phyloP scores from a whole-genome alignment of 2,113 vertebrate genomes.

The Antechinus stuartii region DNA sequence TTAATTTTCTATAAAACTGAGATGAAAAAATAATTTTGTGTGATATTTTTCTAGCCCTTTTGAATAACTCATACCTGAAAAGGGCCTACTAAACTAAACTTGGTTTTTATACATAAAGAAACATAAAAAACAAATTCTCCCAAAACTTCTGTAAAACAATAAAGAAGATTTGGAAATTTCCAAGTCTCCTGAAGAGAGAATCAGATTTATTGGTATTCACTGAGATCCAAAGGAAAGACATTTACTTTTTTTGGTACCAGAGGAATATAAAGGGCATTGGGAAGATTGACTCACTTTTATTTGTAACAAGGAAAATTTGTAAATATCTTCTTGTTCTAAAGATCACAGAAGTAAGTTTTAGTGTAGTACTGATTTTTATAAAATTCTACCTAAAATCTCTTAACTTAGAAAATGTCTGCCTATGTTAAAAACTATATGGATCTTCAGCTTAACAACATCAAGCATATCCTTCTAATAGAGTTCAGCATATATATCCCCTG shows the following conservation, averaged over 20 bases:
- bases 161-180: slow-evolving; percentile 30
- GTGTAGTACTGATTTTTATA: neutral
- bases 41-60: neutral
- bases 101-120: neutral
- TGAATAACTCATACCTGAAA: slow-evolving; percentile 44
- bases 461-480: neutral
- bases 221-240: neutral
- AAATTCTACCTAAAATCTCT: slow-evolving; percentile 8
- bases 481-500: neutral
- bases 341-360: neutral
- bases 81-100: neutral
- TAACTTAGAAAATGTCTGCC: neutral
- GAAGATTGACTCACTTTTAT: neutral
- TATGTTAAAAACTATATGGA: too few relatives aligned
- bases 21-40: slow-evolving; percentile 1
- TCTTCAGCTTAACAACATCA: neutral
- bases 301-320: slow-evolving; percentile 10
- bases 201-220: neutral
- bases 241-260: neutral
- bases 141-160: slow-evolving; percentile 23
- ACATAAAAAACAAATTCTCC: neutral
- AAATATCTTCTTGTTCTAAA: slow-evolving; percentile 20
- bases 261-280: neutral
- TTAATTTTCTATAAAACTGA: slow-evolving; percentile 35
- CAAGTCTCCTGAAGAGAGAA: neutral